Conservation (phyloP, 1,140 invertebrate species). For the Pseudomyrmex gracilis region DNA sequence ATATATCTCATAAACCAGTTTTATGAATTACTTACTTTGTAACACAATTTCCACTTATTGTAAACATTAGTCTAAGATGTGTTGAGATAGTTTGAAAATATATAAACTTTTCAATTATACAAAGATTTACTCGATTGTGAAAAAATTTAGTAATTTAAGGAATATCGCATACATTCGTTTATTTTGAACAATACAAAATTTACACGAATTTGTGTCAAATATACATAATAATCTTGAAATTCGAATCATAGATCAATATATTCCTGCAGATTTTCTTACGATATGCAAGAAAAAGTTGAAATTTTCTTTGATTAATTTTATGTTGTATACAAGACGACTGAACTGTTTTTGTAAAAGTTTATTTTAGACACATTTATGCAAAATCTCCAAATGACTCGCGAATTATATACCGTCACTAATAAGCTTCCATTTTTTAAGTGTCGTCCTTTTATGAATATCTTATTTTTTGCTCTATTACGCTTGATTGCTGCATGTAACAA, state of each 20-base stretch:
- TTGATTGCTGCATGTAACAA: neutral
- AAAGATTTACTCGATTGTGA: neutral
- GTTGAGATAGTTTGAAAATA: neutral
- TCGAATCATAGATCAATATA: neutral
- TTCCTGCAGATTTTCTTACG: slow-evolving; percentile 21
- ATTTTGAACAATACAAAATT: neutral
- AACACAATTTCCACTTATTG: neutral
- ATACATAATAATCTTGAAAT: neutral
- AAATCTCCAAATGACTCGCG: slow-evolving; percentile 20
- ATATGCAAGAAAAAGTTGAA: neutral
- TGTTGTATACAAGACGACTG: neutral
- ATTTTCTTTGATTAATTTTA: slow-evolving; percentile 15
- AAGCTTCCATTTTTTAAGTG: slow-evolving; percentile 51
- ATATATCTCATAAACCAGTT: neutral
- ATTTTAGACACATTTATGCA: slow-evolving; percentile 47
- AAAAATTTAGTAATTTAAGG: neutral
- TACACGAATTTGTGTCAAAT: neutral
- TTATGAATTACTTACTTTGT: neutral
- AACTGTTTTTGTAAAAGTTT: slow-evolving; percentile 3
- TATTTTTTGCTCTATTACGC: slow-evolving; percentile 42
- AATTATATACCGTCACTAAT: slow-evolving; percentile 51
- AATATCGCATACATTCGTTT: neutral
- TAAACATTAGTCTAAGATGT: neutral
- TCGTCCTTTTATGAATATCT: slow-evolving; percentile 17
- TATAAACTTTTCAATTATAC: neutral